Percentiles rank a stretch among this genome's conserved stretches.
Evolutionary conservation across 2,888 invertebrate species (phyloP).

Genomic region (Clanis bilineata): DNA sequence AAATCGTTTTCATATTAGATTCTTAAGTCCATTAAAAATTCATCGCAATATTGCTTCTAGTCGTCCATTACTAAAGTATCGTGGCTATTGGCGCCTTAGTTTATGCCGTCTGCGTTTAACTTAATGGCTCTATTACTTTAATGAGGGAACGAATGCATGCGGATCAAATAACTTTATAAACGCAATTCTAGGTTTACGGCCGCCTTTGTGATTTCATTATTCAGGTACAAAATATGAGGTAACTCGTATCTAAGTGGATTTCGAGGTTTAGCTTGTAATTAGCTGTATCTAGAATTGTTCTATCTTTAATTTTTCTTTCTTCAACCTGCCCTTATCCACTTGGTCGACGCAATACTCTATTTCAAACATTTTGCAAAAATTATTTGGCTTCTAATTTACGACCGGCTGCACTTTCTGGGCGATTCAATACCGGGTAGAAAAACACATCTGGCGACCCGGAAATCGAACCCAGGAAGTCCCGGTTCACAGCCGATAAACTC

Average conservation of each 20-base stretch:
- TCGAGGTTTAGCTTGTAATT: not conserved
- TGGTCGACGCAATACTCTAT: too few relatives aligned
- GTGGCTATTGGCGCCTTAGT: conserved; percentile 47
- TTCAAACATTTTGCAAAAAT: too few relatives aligned
- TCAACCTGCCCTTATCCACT: too few relatives aligned
- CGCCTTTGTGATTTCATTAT: not conserved
- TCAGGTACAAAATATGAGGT: not conserved
- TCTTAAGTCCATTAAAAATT: conserved; percentile 46
- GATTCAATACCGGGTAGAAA: too few relatives aligned
- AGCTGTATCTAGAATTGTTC: not conserved
- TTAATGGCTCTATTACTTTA: conserved; percentile 68
- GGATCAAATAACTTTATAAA: conserved; percentile 46
- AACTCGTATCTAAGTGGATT: not conserved
- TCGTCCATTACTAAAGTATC: conserved; percentile 49
- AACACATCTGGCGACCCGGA: too few relatives aligned
- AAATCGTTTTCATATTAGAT: too few relatives aligned
- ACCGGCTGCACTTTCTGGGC: too few relatives aligned
- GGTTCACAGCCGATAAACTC: too few relatives aligned
- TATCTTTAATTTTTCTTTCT: too few relatives aligned
- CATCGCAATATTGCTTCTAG: conserved; percentile 45
- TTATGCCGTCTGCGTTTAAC: conserved; percentile 49
- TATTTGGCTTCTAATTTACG: too few relatives aligned
- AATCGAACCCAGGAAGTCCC: too few relatives aligned
- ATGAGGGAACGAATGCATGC: conserved; percentile 49
- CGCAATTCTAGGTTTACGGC: conserved; percentile 18